These are phyloP conservation scores for Halyomorpha halys DNA, from an alignment of 1,140 invertebrate genomes.

Conservation along the genomic window DNA sequence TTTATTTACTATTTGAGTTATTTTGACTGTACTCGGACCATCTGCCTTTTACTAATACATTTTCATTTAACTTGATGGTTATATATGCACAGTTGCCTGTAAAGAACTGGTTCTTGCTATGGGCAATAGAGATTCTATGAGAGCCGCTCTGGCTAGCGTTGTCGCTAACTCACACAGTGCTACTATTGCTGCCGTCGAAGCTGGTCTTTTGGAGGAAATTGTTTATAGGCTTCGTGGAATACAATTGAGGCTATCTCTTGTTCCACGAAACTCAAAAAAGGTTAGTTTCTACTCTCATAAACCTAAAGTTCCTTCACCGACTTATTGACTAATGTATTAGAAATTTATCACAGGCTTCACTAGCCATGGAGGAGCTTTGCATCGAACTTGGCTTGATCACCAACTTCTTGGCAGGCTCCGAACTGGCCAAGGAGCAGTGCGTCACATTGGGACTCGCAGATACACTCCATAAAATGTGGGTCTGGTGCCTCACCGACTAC, in stretches of 20 bases:
- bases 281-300: background rate
- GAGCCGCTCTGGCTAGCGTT: constrained; percentile 39
- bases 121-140: constrained; percentile 37
- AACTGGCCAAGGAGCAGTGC: constrained; percentile 36
- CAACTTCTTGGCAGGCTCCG: constrained; percentile 41
- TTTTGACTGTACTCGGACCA: no score
- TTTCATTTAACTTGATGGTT: background rate
- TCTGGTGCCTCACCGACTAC: constrained; percentile 41
- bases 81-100: background rate
- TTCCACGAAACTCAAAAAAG: constrained; percentile 4
- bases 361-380: constrained; percentile 30
- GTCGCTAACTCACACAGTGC: constrained; percentile 28
- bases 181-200: constrained; percentile 12
- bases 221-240: constrained; percentile 13
- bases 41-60: no score
- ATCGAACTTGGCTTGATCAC: constrained; percentile 40
- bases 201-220: constrained; percentile 9
- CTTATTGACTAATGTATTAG: no score
- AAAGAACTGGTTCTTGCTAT: background rate
- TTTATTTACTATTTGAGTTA: no score
- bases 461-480: constrained; percentile 45
- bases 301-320: no score
- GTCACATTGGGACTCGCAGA: constrained; percentile 40
- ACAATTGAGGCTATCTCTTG: background rate
- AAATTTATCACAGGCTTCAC: background rate